Percentiles rank a stretch among this genome's conserved stretches.
Conservation (phyloP, 2,888 invertebrate genomes). For the Pristionchus arcanus region DNA sequence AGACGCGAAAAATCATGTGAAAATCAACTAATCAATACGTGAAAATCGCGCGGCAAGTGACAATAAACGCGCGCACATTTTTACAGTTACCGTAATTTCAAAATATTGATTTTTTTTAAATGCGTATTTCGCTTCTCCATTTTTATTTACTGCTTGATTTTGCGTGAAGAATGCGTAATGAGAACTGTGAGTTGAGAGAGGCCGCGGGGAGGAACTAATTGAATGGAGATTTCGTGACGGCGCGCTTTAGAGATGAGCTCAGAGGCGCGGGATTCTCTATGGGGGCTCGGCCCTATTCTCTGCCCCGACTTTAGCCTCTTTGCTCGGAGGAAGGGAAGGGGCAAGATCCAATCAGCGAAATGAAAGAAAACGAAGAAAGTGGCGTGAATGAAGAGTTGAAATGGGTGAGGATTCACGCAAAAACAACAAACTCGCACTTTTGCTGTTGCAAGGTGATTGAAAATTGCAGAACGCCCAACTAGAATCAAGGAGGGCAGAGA, state of each 20-base stretch:
- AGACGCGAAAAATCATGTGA: background rate
- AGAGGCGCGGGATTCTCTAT: constrained; percentile 20
- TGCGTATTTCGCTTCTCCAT: background rate
- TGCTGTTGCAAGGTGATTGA: background rate
- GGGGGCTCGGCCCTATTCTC: constrained; percentile 1
- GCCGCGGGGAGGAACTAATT: constrained; percentile 46
- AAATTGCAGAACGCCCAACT: background rate
- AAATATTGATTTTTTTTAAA: constrained; percentile 29
- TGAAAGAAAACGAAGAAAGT: constrained; percentile 28
- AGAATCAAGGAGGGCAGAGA: background rate
- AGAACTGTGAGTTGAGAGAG: constrained; percentile 24
- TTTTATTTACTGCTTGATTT: background rate
- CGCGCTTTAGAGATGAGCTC: constrained; percentile 51
- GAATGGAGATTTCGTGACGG: constrained; percentile 55
- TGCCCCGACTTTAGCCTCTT: constrained; percentile 54
- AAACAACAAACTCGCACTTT: background rate
- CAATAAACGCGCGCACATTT: background rate
- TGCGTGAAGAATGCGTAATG: constrained; percentile 9
- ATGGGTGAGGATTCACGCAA: background rate
- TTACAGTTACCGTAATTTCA: background rate
- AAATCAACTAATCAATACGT: background rate
- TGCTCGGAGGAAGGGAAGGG: background rate
- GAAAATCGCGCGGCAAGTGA: background rate
- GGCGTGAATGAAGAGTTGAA: background rate
- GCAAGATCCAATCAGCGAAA: constrained; percentile 53